Percentiles rank a stretch among this genome's conserved stretches.
phyloP scores from a whole-genome alignment of 2,113 vertebrate species.

The Chlorodrepanis virens region DNA sequence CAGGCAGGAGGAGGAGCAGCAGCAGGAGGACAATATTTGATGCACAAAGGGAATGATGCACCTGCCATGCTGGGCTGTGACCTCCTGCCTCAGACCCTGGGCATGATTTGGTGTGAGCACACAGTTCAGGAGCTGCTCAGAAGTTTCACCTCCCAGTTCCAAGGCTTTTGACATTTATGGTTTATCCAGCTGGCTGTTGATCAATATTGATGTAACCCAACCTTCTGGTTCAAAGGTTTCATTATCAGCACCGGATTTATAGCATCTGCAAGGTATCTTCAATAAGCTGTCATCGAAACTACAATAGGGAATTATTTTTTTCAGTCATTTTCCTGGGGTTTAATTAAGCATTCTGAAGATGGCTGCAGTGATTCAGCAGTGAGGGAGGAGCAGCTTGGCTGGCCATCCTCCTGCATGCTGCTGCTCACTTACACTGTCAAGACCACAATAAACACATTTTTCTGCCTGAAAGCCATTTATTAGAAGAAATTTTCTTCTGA shows the following conservation, averaged over 20 bases:
- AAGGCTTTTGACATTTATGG: neutral
- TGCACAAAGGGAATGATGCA: rapidly evolving
- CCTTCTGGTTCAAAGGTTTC: neutral
- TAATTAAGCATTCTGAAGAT: neutral
- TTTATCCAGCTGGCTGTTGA: neutral
- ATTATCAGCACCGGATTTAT: neutral
- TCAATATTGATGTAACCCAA: neutral
- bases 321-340: neutral
- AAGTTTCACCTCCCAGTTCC: neutral
- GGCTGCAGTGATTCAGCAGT: neutral
- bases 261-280: neutral
- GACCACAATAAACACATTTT: neutral
- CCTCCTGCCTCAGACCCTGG: rapidly evolving
- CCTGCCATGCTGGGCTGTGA: neutral
- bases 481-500: neutral
- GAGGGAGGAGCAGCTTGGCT: neutral
- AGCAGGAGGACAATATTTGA: neutral
- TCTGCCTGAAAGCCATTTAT: neutral
- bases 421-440: neutral
- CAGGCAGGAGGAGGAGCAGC: neutral
- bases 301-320: neutral
- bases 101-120: neutral
- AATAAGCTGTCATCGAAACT: neutral
- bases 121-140: neutral
- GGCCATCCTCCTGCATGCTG: neutral